Evolutionary conservation across 2,888 invertebrate species (phyloP).

Genomic region (Tanypteryx hageni): DNA sequence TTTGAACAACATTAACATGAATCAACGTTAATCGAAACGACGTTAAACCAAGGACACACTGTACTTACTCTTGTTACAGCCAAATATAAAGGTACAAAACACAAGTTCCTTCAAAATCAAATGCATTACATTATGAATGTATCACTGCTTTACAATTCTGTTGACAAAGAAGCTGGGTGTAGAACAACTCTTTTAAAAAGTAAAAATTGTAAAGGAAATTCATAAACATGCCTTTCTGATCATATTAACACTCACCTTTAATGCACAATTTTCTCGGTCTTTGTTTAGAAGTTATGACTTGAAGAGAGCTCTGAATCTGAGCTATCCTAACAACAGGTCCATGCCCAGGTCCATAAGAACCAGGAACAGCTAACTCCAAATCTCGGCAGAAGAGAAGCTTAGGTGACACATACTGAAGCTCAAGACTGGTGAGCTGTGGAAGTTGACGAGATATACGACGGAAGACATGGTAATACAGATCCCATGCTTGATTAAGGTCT

Average conservation of each 20-base stretch:
- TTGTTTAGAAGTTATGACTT: constrained; percentile 99
- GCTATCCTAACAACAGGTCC: constrained; percentile 89
- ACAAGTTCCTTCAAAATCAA: no score
- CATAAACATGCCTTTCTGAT: no score
- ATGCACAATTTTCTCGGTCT: constrained; percentile 96
- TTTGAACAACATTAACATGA: no score
- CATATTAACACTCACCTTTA: constrained; percentile 76
- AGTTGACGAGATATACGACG: constrained; percentile 96
- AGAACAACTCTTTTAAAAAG: no score
- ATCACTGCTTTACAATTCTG: no score
- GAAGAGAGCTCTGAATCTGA: constrained; percentile 92
- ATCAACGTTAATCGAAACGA: no score
- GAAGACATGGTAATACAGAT: constrained; percentile 99
- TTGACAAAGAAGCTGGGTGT: no score
- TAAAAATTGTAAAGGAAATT: no score
- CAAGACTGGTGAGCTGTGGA: constrained; percentile 92
- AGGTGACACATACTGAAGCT: constrained; percentile 97
- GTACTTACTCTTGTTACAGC: no score
- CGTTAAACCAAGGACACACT: no score
- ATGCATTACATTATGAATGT: no score
- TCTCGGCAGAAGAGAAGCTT: constrained; percentile 92
- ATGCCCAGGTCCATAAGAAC: constrained; percentile 96
- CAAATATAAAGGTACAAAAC: no score
- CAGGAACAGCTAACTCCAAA: constrained; percentile 97
- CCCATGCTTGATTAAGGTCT: constrained; percentile 99